Evolutionary conservation across 2,113 vertebrate genomes (phyloP).

Genomic region (Nicator chloris): DNA sequence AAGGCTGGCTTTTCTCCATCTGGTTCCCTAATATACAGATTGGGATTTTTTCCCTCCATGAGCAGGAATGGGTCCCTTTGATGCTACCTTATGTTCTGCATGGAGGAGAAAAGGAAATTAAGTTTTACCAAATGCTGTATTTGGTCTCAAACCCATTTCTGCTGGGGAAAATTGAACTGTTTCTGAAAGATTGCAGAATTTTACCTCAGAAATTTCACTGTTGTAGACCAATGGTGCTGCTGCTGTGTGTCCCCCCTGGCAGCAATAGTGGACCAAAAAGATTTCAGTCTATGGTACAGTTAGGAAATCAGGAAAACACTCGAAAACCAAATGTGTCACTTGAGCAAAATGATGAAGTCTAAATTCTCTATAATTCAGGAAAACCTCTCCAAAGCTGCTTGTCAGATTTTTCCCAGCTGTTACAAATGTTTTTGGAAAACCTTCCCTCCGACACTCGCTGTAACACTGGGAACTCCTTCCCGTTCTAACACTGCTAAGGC

Average conservation of each 20-base stretch:
- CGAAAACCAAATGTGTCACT: not conserved
- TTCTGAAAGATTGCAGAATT: constrained; percentile 3
- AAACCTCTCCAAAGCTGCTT: not conserved
- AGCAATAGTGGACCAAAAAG: not conserved
- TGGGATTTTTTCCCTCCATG: not conserved
- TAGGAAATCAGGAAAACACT: not conserved
- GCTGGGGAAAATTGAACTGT: not conserved
- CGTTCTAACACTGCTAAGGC: not conserved
- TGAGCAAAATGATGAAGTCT: not conserved
- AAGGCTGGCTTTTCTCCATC: not conserved
- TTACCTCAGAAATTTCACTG: not conserved
- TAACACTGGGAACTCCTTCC: not conserved
- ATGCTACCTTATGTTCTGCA: not conserved
- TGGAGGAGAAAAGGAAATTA: not conserved
- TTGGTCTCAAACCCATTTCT: not conserved
- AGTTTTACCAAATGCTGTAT: not conserved
- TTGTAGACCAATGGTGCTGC: not conserved
- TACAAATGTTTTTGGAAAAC: not conserved
- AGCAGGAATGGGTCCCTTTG: not conserved
- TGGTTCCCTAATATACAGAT: not conserved
- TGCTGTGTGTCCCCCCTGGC: not conserved
- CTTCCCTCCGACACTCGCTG: not conserved
- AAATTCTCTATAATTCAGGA: not conserved
- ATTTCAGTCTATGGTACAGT: not conserved
- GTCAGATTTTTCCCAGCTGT: not conserved